Conservation (phyloP, 64 coral and sea anemone genomes). For the Pocillopora damicornis region DNA sequence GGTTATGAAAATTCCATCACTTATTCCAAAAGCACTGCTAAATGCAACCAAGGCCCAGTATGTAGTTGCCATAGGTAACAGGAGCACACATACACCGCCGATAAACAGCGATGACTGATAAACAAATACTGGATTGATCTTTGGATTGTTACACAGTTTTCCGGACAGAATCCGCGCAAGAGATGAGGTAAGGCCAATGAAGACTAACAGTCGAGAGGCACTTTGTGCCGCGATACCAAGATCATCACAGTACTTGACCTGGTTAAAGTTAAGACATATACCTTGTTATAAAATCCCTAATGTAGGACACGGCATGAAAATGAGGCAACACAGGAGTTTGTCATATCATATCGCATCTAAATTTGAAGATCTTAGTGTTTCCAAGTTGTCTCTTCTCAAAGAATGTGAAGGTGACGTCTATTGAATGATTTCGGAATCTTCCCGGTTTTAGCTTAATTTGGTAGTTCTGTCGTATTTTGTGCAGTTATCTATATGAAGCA, state of each 20-base stretch:
- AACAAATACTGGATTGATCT: slow-evolving; percentile 12
- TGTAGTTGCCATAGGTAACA: slow-evolving; percentile 8
- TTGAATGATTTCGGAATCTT: too few species aligned
- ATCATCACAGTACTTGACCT: slow-evolving; percentile 42
- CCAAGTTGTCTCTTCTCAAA: too few species aligned
- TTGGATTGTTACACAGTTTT: neutral
- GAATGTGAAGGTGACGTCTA: too few species aligned
- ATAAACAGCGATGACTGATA: slow-evolving; percentile 22
- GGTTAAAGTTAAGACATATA: neutral
- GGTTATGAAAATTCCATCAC: slow-evolving; percentile 39
- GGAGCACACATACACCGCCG: neutral
- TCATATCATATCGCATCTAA: too few species aligned
- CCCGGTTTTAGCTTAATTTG: too few species aligned
- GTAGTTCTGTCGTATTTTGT: too few species aligned
- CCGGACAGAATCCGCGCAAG: slow-evolving; percentile 12
- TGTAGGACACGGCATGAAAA: too few species aligned
- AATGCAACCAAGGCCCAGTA: slow-evolving; percentile 15
- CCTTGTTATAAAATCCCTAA: neutral
- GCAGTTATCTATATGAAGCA: too few species aligned
- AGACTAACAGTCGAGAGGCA: slow-evolving; percentile 41
- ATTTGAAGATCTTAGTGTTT: too few species aligned
- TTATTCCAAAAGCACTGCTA: slow-evolving; percentile 9
- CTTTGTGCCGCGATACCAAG: slow-evolving; percentile 18
- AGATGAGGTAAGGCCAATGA: slow-evolving; percentile 28
- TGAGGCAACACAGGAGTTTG: too few species aligned